Evolutionary conservation across 2,888 invertebrate species (phyloP), one percentile per base, ranked within the genome.

Genomic region (Chromoteleia sp.): DNA sequence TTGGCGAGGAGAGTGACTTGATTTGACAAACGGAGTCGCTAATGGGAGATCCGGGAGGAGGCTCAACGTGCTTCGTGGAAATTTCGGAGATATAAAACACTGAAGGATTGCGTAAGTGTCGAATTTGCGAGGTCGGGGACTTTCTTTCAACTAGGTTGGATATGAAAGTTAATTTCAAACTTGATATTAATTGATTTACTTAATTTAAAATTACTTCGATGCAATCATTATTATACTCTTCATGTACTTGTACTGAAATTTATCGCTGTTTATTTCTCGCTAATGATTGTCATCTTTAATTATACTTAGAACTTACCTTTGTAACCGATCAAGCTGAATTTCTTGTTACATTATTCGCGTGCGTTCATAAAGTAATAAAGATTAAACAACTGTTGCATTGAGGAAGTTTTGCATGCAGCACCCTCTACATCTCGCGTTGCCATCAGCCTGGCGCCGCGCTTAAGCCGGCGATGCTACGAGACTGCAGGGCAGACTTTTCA

Each of bases 401-500:
- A 50, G 30, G 15, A 15, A 25, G 52, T 71, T 79, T 61, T 63
- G 48, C 50, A 52, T 52, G 39, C 14, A 68, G 68, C 30, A 43
- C 12, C 48, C 59, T 71, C 67, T 76, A 50, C 61, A 54, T 58
- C 50, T 48, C 36, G 6, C 33, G 56, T 58, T 30, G 21, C 21
- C 54, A 59, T 74, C 61, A 19, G 54, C 39, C 48, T 81, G 77
- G 80, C 76, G 73, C 73, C 63, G 75, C 21, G 48, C 29, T 17
- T 36, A 52, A 54, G 63, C 10, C 43, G 36, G 7, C 29, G 1
- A 39, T 5, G 43, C 54, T 56, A 58, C 36, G 75, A 82, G 81
- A 83, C 71, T 71, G 81, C 82, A 58, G 70, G 82, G 78, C 80
- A 78, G 81, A 83, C 81, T 85, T 83, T 83, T 79, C 79, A 81